Conservation (phyloP, 2,888 invertebrate species). For the Chelonus formosanus region DNA sequence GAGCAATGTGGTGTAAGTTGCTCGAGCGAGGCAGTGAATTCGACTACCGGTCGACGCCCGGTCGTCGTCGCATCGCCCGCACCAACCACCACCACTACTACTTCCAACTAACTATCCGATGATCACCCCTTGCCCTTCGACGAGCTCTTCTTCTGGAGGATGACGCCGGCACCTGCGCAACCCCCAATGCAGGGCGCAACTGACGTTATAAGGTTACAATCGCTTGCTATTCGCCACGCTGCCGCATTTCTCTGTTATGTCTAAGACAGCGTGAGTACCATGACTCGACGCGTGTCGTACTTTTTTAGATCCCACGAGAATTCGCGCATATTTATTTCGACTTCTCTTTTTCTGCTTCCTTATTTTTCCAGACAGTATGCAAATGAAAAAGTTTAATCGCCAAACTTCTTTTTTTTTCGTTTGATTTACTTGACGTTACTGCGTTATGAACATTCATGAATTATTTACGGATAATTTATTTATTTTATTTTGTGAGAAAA, state of each 20-base stretch:
- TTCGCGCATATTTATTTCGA: slow-evolving; percentile 1
- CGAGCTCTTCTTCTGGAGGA: slow-evolving; percentile 26
- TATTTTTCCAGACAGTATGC: neutral
- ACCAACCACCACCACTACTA: slow-evolving; percentile 43
- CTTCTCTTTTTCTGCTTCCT: slow-evolving; percentile 3
- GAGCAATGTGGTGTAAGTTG: slow-evolving; percentile 43
- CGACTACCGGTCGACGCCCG: slow-evolving; percentile 64
- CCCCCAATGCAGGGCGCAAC: slow-evolving; percentile 27
- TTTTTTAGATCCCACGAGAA: slow-evolving; percentile 2
- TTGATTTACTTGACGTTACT: too few species aligned
- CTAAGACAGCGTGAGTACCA: slow-evolving; percentile 1
- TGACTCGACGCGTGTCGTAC: slow-evolving; percentile 18
- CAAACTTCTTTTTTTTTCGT: too few species aligned
- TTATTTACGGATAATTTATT: too few species aligned
- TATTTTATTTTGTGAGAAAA: too few species aligned
- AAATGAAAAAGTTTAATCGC: too few species aligned
- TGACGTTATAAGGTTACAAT: slow-evolving; percentile 30
- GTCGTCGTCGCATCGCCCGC: slow-evolving; percentile 48
- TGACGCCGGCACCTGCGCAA: slow-evolving; percentile 41
- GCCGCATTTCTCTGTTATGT: slow-evolving; percentile 21
- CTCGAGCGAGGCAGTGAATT: slow-evolving; percentile 54
- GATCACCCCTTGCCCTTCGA: slow-evolving; percentile 34
- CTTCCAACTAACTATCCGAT: slow-evolving; percentile 28
- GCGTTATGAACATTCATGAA: too few species aligned
- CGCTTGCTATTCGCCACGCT: slow-evolving; percentile 8